Evolutionary conservation across 1,140 invertebrate genomes (phyloP).

Genomic region (Micrasema minimum): DNA sequence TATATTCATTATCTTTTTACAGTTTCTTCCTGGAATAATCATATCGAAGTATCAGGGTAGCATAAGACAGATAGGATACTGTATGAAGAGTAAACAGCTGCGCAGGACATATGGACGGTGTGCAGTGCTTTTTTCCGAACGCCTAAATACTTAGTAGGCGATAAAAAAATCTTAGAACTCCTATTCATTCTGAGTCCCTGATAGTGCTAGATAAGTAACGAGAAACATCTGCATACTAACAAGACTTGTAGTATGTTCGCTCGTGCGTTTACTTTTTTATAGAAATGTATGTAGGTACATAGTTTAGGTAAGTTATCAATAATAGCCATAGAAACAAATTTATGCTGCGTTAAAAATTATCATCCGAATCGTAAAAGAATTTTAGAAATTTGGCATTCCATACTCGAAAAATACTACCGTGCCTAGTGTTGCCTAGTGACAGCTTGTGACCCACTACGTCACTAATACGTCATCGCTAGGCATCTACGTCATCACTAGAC

Average conservation of each 20-base stretch:
- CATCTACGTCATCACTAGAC: no score
- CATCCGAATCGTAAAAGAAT: no score
- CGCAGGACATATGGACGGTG: constrained; percentile 32
- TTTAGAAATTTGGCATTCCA: no score
- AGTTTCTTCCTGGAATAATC: neutral
- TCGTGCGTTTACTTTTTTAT: neutral
- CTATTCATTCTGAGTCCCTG: constrained; percentile 16
- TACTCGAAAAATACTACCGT: no score
- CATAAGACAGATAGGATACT: neutral
- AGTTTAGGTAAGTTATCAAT: no score
- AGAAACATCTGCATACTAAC: constrained; percentile 17
- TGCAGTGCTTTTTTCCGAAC: constrained; percentile 19
- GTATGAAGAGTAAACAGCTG: constrained; percentile 21
- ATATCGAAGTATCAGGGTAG: neutral
- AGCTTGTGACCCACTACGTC: no score
- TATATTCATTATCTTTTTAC: neutral
- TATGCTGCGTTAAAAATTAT: no score
- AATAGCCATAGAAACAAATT: no score
- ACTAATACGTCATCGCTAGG: no score
- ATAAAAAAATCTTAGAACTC: constrained; percentile 39
- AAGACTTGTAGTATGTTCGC: constrained; percentile 5
- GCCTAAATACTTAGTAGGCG: constrained; percentile 4
- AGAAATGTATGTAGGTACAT: neutral
- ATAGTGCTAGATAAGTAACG: constrained; percentile 30
- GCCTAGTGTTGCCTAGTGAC: no score